Percentiles rank a stretch among this genome's conserved stretches.
Conservation (phyloP, 2,888 invertebrate genomes). For the Chymomyza procnemis region DNA sequence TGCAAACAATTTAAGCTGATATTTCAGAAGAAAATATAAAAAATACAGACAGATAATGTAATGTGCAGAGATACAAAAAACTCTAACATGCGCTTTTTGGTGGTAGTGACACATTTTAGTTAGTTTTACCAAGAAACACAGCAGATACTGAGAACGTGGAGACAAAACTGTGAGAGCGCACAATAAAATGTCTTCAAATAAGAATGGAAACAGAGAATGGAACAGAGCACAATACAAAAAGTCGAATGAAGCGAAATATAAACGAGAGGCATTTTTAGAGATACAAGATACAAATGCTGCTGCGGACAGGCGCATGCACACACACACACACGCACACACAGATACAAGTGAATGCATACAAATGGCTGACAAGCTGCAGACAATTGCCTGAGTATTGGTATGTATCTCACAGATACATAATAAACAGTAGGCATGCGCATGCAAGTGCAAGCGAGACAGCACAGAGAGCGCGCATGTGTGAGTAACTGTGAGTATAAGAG, state of each 20-base stretch:
- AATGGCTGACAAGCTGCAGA: background rate
- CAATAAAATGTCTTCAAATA: conserved; percentile 64
- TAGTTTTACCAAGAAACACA: background rate
- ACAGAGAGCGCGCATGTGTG: conserved; percentile 12
- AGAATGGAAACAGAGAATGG: conserved; percentile 45
- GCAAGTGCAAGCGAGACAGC: conserved; percentile 31
- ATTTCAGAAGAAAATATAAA: background rate
- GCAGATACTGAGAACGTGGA: conserved; percentile 34
- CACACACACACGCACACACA: conserved; percentile 15
- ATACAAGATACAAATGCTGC: conserved; percentile 50
- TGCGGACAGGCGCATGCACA: conserved; percentile 32
- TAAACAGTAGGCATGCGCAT: conserved; percentile 34
- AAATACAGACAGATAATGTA: background rate
- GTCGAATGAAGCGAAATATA: conserved; percentile 20
- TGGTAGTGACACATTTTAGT: conserved; percentile 4
- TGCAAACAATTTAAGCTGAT: background rate
- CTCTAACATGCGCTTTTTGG: background rate
- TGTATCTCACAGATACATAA: conserved; percentile 20
- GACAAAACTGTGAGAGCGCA: conserved; percentile 41
- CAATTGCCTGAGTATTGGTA: conserved; percentile 13
- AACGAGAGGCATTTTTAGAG: conserved; percentile 44
- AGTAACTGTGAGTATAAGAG: conserved; percentile 23
- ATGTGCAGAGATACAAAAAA: background rate
- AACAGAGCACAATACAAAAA: conserved; percentile 1
- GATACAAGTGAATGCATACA: conserved; percentile 12